These are phyloP conservation scores for Saccopteryx bilineata DNA, from an alignment of 2,113 vertebrate species.

Conservation along the genomic window DNA sequence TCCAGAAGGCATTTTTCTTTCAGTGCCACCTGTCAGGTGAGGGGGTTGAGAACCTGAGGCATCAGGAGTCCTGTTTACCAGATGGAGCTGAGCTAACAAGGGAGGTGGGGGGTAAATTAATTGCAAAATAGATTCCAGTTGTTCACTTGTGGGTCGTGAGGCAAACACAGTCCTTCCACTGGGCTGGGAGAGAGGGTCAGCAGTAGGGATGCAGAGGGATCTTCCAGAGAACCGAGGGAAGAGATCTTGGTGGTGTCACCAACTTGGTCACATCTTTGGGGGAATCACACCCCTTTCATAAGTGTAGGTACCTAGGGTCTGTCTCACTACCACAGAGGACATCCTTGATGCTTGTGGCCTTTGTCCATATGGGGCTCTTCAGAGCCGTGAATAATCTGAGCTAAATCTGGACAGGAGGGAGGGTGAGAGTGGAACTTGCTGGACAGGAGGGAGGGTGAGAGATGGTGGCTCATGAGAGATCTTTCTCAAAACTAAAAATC, in stretches of 20 bases:
- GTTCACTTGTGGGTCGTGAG: conserved; percentile 19
- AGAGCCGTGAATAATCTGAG: not conserved
- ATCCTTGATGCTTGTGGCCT: not conserved
- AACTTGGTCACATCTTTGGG: not conserved
- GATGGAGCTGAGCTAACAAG: not conserved
- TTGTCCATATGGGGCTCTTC: not conserved
- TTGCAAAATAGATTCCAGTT: rapidly evolving
- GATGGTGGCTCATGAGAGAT: not conserved
- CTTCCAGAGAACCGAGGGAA: rapidly evolving
- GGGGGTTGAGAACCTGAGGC: rapidly evolving
- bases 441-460: not conserved
- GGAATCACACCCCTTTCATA: not conserved
- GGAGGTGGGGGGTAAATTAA: not conserved
- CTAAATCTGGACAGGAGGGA: not conserved
- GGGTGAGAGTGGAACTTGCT: not conserved
- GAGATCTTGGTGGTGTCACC: rapidly evolving
- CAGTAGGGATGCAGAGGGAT: not conserved
- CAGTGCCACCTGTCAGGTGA: not conserved
- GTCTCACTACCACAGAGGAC: not conserved
- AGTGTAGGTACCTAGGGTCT: not conserved
- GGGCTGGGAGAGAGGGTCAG: not conserved
- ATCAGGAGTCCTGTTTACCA: not conserved
- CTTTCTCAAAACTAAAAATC: not conserved
- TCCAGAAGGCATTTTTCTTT: not conserved
- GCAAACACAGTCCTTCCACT: not conserved